Evolutionary conservation across 2,888 invertebrate genomes (phyloP).

Genomic region (Eurytoma californica): DNA sequence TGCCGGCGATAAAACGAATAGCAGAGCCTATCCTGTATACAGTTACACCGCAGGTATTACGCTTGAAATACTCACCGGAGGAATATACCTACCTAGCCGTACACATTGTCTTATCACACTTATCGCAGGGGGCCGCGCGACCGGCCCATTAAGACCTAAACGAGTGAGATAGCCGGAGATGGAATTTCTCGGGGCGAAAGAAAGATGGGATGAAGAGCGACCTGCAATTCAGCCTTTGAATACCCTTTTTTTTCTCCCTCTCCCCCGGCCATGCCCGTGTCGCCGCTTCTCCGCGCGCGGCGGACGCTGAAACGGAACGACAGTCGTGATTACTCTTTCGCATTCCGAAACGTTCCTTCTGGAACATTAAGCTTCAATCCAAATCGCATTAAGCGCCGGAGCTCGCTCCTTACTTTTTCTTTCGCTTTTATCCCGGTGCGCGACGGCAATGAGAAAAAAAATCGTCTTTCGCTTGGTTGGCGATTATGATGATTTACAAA

Average conservation of each 20-base stretch:
- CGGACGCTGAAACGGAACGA: conserved; percentile 57
- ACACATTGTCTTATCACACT: conserved; percentile 48
- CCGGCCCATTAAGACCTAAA: conserved; percentile 47
- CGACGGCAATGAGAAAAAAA: conserved; percentile 26
- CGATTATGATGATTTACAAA: too few relatives aligned
- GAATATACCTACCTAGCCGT: background rate
- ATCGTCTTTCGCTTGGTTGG: background rate
- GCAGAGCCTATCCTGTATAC: background rate
- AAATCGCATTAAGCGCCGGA: conserved; percentile 47
- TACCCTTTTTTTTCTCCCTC: conserved; percentile 44
- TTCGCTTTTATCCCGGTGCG: conserved; percentile 30
- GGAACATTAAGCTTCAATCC: conserved; percentile 55
- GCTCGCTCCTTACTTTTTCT: background rate
- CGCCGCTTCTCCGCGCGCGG: background rate
- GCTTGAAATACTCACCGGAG: background rate
- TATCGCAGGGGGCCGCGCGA: conserved; percentile 34
- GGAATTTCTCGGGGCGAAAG: conserved; percentile 47
- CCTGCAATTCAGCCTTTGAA: conserved; percentile 51
- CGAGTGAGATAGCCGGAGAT: conserved; percentile 53
- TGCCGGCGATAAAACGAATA: background rate
- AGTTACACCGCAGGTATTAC: conserved; percentile 2
- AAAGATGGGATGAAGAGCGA: conserved; percentile 43
- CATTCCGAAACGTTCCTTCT: conserved; percentile 63
- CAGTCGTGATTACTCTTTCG: conserved; percentile 63
- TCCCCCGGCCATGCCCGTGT: conserved; percentile 5